Base-by-base conservation (phyloP, 2,797 vertebrate genomes). In the Gobio occitaniae region DNA sequence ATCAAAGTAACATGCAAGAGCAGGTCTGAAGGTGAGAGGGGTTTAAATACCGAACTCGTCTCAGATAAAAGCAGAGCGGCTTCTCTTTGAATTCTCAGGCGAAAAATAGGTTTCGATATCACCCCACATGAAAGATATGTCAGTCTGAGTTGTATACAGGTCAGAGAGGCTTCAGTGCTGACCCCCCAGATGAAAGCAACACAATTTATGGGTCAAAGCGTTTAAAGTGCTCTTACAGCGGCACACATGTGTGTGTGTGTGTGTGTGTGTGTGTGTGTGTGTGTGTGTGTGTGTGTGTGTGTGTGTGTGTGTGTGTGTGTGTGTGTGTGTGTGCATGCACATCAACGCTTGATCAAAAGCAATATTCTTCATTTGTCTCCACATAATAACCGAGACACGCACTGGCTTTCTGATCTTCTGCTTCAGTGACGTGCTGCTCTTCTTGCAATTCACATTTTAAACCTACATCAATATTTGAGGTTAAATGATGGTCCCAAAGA, bases 141-240 rank as follows among this genome's bases (percentile, higher is more conserved):
- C 72, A 59, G 79, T 29, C 15, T 29, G 80, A 85, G 32, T 72
- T 78, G 59, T 78, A 69, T 65, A 54, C 80, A 69, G 84, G 84
- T 85, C 80, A 87, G 68, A 79, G 44, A 79, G 56, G 56, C 77
- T 78, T 78, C 32, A 47, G 65, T 69, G n/a, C 38, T 74, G 83
- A 80, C 76, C 84, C 77, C 69, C 78, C 59, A 83, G 75, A 87
- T 85, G 68, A 87, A 87, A 87, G 79, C 56, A 56, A 66, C 69
- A 69, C 48, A 83, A 69, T 87, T 85, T 75, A 85, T 83, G 86
- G 86, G 86, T 87, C 86, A 87, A 47, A 82, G 79, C 66, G 21
- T 84, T 84, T 85, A 61, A 78, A 87, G 81, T 87, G 76, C 82
- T 78, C 63, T 54, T 76, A 68, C 38, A 52, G 19, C 2, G 2